Percentiles rank a stretch among this genome's conserved stretches.
Conservation (phyloP, 2,113 vertebrate species). For the Siphamia tubifer region DNA sequence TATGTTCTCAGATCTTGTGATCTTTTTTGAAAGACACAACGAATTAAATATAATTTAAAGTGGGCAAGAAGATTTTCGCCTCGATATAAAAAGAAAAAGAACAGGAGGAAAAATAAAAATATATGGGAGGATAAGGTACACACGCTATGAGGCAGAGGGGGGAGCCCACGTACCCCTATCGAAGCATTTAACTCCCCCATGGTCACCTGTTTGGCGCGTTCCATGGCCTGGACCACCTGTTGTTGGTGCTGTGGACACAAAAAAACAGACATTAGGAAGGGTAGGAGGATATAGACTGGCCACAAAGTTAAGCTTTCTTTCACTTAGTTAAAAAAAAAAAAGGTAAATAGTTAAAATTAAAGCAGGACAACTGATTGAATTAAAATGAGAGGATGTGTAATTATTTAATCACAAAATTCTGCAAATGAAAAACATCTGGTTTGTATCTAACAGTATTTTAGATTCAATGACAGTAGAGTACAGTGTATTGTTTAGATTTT, state of each 20-base stretch:
- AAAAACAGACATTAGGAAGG: conserved; percentile 27
- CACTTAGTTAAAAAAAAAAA: no score
- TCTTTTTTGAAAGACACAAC: not conserved
- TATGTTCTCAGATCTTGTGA: not conserved
- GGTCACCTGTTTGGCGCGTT: conserved; percentile 95
- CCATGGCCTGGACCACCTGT: conserved; percentile 94
- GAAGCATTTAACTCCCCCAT: conserved; percentile 94
- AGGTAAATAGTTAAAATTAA: no score
- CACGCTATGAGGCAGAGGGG: conserved; percentile 82
- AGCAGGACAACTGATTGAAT: no score
- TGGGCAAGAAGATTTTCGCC: not conserved
- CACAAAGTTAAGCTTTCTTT: not conserved
- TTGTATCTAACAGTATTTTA: no score
- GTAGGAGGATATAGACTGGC: not conserved
- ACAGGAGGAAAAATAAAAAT: conserved; percentile 36
- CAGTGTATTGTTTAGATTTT: no score
- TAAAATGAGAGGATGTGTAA: no score
- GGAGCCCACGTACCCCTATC: conserved; percentile 92
- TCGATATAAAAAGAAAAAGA: conserved; percentile 31
- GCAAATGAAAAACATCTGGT: no score
- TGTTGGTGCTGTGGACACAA: conserved; percentile 87
- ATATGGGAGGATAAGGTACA: conserved; percentile 74
- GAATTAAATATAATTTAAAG: conserved; percentile 2
- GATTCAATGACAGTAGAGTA: no score
- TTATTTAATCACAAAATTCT: no score